Base-by-base conservation (phyloP, 1,140 invertebrate genomes). In the Drosophila pachea region DNA sequence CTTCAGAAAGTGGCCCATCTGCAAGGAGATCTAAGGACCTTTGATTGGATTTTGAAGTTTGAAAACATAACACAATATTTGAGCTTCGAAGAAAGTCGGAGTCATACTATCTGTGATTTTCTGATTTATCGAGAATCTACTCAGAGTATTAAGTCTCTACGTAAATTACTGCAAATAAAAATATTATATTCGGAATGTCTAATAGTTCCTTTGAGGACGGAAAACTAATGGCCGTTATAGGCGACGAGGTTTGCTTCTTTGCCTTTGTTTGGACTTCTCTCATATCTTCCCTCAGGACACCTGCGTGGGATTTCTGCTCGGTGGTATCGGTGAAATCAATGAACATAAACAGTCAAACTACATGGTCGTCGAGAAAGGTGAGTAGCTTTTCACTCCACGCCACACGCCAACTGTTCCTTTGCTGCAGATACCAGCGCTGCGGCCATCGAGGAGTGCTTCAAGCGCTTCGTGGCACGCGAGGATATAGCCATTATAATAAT, bases 401-500 rank as follows among this genome's bases (percentile, higher is more conserved):
- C 43, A 2, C 43, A 31, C n/a, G 22, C 1, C 3, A 22, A 22
- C 22, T 22, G 22, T 22, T 22, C 22, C 22, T 22, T 22, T 22
- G 22, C 22, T 16, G 61, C 89, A 98, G 97, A 97, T 89, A 99
- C 98, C 8, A 93, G 95, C 67, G 93, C 98, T 0, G 94, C 94
- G 81, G 98, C 99, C 89, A 97, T 99, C 77, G 98, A 99, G 90
- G 98, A 99, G 63, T 95, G 95, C 59, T 99, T 99, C 91, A 97
- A 98, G 89, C 92, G 93, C 58, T 99, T 99, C 89, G 90, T 98
- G 5, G 95, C 95, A 83, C 92, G 99, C 63, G 96, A 99, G 89
- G 99, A 99, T 89, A 97, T 99, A 76, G 98, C 98, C 86, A 99
- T 99, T 73, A 98, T 99, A 81, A 92, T 99, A 5, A 99, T 99